These are phyloP conservation scores for Caenorhabditis imperialis DNA, from an alignment of 2,888 invertebrate genomes.

Conservation along the genomic window DNA sequence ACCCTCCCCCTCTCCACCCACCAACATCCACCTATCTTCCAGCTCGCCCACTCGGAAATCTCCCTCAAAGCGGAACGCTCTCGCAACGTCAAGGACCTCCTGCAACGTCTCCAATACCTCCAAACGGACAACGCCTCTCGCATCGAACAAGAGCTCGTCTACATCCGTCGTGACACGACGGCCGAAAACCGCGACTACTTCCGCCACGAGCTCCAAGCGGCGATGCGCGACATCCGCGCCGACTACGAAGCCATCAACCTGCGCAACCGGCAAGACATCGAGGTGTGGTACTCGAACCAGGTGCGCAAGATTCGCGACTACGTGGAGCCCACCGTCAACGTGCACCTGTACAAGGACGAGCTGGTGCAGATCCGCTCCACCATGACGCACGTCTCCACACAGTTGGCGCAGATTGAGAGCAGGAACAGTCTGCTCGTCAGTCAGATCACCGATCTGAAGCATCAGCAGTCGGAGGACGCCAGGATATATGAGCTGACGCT, in stretches of 20 bases:
- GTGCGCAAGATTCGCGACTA: not conserved
- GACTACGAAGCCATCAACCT: conserved; percentile 79
- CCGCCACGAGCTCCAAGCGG: conserved; percentile 80
- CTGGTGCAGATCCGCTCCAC: conserved; percentile 1
- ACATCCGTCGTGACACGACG: conserved; percentile 80
- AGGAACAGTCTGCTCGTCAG: conserved; percentile 8
- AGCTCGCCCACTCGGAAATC: conserved; percentile 5
- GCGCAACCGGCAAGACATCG: conserved; percentile 2
- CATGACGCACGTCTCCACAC: not conserved
- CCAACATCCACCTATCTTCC: too few species aligned
- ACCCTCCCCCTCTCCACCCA: too few species aligned
- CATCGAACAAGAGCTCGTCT: conserved; percentile 45
- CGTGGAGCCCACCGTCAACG: not conserved
- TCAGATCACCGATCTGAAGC: not conserved
- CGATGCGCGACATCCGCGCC: conserved; percentile 80
- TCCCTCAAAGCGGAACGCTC: conserved; percentile 1
- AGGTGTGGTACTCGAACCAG: not conserved
- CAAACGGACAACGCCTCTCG: conserved; percentile 2
- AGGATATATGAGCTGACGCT: conserved; percentile 2
- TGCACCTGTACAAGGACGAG: conserved; percentile 1
- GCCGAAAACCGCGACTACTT: conserved; percentile 81
- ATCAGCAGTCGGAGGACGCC: not conserved
- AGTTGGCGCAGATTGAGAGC: conserved; percentile 8
- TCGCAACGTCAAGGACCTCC: conserved; percentile 1
- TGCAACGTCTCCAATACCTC: not conserved